Conservation (phyloP, 2,113 vertebrate genomes). For the Phoxinus phoxinus region DNA sequence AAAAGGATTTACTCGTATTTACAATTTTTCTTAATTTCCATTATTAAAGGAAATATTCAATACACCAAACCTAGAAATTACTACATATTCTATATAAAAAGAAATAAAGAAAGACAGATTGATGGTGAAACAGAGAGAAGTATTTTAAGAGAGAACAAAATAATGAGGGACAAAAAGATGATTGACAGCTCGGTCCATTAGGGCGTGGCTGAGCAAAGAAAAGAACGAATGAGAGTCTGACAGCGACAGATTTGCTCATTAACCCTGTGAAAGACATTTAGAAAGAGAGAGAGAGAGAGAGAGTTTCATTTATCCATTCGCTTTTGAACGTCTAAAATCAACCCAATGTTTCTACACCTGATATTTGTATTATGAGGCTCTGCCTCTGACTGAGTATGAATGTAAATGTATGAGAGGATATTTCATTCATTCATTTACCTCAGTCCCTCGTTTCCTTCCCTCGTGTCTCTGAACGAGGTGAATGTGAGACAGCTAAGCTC, state of each 20-base stretch:
- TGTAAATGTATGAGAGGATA: neutral
- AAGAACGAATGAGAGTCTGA: constrained; percentile 36
- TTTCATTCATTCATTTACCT: neutral
- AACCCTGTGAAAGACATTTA: constrained; percentile 32
- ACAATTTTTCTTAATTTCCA: neutral
- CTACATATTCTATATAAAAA: neutral
- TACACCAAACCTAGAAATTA: too few species aligned
- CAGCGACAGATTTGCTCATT: constrained; percentile 47
- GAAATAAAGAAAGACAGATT: constrained; percentile 29
- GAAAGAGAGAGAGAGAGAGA: constrained; percentile 19
- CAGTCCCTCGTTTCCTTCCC: neutral
- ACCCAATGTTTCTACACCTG: neutral
- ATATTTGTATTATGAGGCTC: neutral
- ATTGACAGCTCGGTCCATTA: neutral
- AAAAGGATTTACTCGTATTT: neutral
- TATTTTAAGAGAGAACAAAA: constrained; percentile 11
- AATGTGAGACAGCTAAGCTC: neutral
- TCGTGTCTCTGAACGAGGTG: neutral
- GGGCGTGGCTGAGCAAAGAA: constrained; percentile 26
- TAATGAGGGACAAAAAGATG: neutral
- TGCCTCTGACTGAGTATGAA: neutral
- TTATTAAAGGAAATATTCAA: neutral
- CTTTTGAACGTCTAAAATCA: neutral
- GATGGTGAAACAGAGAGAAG: constrained; percentile 4
- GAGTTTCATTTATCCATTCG: neutral